phyloP scores from a whole-genome alignment of 1,140 invertebrate genomes.

The Pogonomyrmex barbatus region DNA sequence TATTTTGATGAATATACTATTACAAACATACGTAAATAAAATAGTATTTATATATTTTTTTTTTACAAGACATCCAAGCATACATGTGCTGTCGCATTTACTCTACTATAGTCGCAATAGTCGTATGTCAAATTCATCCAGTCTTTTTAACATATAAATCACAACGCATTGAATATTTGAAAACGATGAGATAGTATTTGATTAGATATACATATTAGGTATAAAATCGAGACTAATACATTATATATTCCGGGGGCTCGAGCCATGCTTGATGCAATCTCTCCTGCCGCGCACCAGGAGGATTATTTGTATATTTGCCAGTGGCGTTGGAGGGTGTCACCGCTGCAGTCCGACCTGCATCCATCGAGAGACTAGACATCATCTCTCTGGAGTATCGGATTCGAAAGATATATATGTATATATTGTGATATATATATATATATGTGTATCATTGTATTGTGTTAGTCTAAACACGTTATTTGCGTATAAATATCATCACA shows the following conservation, averaged over 20 bases:
- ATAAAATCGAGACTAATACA: constrained; percentile 11
- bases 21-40: constrained; percentile 32
- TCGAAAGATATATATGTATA: too few relatives aligned
- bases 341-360: too few relatives aligned
- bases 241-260: neutral
- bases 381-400: too few relatives aligned
- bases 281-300: too few relatives aligned
- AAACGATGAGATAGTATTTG: neutral
- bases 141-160: constrained; percentile 1
- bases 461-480: too few relatives aligned
- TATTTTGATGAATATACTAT: constrained; percentile 16
- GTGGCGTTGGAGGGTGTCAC: too few relatives aligned
- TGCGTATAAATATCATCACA: too few relatives aligned
- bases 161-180: constrained; percentile 7
- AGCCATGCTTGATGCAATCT: too few relatives aligned
- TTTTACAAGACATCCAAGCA: neutral
- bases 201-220: neutral
- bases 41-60: neutral
- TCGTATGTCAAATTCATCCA: constrained; percentile 18
- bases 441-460: too few relatives aligned
- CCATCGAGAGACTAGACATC: too few relatives aligned
- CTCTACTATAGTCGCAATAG: neutral
- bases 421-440: too few relatives aligned
- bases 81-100: neutral
- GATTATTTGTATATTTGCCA: too few relatives aligned